phyloP scores from a whole-genome alignment of 1,140 invertebrate genomes.

The Wiebesia pumilae region DNA sequence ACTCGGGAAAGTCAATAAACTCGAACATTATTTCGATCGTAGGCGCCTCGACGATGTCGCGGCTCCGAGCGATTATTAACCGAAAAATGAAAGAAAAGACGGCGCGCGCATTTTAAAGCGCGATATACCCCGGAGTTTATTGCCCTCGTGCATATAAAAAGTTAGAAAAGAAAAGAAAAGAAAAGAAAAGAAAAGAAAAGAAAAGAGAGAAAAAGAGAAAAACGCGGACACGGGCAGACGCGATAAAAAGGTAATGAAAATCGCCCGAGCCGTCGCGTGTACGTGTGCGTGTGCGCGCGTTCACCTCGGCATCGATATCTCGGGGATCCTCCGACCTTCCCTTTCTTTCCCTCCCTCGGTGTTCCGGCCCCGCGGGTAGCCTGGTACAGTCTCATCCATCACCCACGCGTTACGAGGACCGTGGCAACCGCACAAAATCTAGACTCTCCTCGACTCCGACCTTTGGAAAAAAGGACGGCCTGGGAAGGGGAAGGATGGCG shows the following conservation, averaged over 20 bases:
- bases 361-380: neutral
- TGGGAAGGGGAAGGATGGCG: neutral
- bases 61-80: neutral
- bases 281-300: neutral
- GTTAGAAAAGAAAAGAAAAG: neutral
- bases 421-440: neutral
- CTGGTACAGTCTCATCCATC: conserved; percentile 30
- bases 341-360: conserved; percentile 55
- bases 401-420: conserved; percentile 12
- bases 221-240: neutral
- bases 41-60: too few species aligned
- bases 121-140: conserved; percentile 29
- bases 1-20: conserved; percentile 26
- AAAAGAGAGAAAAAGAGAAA: conserved; percentile 7
- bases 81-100: conserved; percentile 1
- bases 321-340: conserved; percentile 47
- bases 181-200: neutral
- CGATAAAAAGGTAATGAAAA: conserved; percentile 21
- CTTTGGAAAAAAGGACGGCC: neutral
- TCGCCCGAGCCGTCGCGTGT: neutral
- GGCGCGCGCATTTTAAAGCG: neutral
- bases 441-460: neutral
- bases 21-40: conserved; percentile 23
- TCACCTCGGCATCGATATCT: conserved; percentile 53
- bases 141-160: neutral